Percentiles rank a stretch among this genome's conserved stretches.
These are phyloP conservation scores for Gortyna flavago DNA, from an alignment of 2,888 invertebrate genomes.

Conservation along the genomic window DNA sequence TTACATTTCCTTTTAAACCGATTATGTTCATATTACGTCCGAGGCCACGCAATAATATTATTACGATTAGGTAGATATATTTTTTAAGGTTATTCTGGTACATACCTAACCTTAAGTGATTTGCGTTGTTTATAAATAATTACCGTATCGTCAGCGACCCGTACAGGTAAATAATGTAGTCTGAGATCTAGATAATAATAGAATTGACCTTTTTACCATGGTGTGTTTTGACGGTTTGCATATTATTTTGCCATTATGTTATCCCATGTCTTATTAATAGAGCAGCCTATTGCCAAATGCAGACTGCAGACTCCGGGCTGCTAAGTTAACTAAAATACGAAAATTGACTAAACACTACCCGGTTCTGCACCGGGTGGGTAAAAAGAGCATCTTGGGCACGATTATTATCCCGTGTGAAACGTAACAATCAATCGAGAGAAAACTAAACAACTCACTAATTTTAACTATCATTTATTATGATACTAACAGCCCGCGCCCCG, in stretches of 20 bases:
- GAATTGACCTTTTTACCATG: conserved; percentile 14
- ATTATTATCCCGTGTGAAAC: neutral
- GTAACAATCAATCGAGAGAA: neutral
- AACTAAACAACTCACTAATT: neutral
- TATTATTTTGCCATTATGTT: neutral
- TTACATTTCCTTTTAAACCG: conserved; percentile 37
- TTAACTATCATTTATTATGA: too few relatives aligned
- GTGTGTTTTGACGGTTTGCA: conserved; percentile 19
- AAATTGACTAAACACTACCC: neutral
- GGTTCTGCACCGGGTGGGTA: too few relatives aligned
- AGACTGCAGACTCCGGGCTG: too few relatives aligned
- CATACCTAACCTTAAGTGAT: conserved; percentile 28
- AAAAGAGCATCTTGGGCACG: neutral
- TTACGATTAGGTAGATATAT: conserved; percentile 3
- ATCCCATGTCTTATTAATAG: neutral
- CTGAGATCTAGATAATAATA: conserved; percentile 13
- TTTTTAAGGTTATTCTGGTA: conserved; percentile 33
- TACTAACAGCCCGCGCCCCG: too few relatives aligned
- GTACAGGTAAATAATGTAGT: conserved; percentile 30
- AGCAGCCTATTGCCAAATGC: neutral
- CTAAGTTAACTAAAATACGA: neutral
- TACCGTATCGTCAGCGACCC: conserved; percentile 16
- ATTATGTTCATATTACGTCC: conserved; percentile 23
- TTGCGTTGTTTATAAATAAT: conserved; percentile 9
- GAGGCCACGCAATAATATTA: conserved; percentile 19